phyloP scores from a whole-genome alignment of 2,797 vertebrate genomes.

The Spizella passerina region DNA sequence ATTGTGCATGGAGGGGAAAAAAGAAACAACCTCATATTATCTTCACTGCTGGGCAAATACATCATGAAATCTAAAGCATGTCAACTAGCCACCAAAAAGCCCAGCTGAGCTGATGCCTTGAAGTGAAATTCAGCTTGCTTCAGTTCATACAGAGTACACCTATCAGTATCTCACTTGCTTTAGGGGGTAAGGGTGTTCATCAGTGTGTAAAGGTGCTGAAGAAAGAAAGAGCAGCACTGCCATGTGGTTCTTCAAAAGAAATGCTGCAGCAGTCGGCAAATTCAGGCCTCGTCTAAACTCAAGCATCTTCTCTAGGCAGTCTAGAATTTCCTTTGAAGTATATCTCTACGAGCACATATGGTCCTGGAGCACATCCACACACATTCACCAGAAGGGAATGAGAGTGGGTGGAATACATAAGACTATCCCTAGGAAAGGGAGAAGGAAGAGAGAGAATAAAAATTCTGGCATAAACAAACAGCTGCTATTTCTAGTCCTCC shows the following conservation, averaged over 20 bases:
- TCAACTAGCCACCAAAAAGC: not conserved
- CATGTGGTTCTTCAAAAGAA: conserved; percentile 41
- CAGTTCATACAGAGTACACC: not conserved
- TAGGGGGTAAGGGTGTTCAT: not conserved
- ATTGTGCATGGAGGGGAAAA: not conserved
- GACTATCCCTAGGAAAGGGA: conserved; percentile 48
- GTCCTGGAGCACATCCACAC: conserved; percentile 55
- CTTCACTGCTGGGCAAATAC: not conserved
- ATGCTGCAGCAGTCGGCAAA: not conserved
- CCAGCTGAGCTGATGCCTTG: not conserved
- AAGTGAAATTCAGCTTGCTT: not conserved
- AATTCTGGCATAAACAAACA: conserved; percentile 31
- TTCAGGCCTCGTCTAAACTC: conserved; percentile 25
- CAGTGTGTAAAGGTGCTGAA: not conserved
- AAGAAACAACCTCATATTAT: not conserved
- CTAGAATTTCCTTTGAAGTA: conserved; percentile 58
- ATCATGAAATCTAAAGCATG: not conserved
- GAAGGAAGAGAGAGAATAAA: conserved; percentile 45
- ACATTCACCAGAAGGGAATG: conserved; percentile 52
- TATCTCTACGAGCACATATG: conserved; percentile 29
- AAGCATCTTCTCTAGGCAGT: conserved; percentile 9
- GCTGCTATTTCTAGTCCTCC: conserved; percentile 41
- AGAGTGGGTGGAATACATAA: conserved; percentile 58
- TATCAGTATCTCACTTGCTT: not conserved
- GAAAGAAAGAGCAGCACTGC: conserved; percentile 13